Base-by-base conservation (phyloP, 2,888 invertebrate genomes). In the Meteorus cinctellus region DNA sequence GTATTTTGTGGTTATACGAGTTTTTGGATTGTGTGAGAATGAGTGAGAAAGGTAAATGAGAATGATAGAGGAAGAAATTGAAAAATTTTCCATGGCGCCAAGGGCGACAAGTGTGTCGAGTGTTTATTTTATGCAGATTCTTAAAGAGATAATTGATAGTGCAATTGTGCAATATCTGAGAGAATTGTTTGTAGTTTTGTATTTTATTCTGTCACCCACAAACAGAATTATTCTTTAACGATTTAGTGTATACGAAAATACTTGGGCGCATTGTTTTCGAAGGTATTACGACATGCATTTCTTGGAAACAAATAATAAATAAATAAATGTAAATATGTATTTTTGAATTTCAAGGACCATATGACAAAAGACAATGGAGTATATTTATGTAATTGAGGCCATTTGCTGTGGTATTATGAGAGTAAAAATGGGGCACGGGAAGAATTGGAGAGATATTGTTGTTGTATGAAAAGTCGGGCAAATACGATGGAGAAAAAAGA, bases 361-460 rank as follows among this genome's bases (percentile, higher is more conserved):
- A 24, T 55, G 62, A 12, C 29, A 62, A 10, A 14, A 62, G 62
- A 62, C 62, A 62, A 62, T 62, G 31, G 36, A 36, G 59, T 59
- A 74, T 74, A 67, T 67, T 66, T 55, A 55, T 55, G 19, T 55
- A 59, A 67, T 51, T 74, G 31, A 59, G 66, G 41, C 41, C 41
- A 60, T 67, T 34, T 36, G 51, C 16, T 73, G 41, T 34, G 27
- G 27, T 66, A 19, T 36, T 62, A 36, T 72, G 24, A 51, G 12
- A 27, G 3, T 19, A 24, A 51, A 72, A 48, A 65, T 36, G 48
- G 31, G 27, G 16, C 24, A 55, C 19, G 55, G 55, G 5, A 14
- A 48, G 48, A n/a, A 55, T 55, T 41, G 19, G 55, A 8, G 16
- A 48, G n/a, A 48, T 48, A 48, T 55, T 55, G n/a, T 55, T 19